Percentiles rank a stretch among this genome's conserved stretches.
phyloP scores from a whole-genome alignment of 2,113 vertebrate species.

The Coptodon bakossiorum region DNA sequence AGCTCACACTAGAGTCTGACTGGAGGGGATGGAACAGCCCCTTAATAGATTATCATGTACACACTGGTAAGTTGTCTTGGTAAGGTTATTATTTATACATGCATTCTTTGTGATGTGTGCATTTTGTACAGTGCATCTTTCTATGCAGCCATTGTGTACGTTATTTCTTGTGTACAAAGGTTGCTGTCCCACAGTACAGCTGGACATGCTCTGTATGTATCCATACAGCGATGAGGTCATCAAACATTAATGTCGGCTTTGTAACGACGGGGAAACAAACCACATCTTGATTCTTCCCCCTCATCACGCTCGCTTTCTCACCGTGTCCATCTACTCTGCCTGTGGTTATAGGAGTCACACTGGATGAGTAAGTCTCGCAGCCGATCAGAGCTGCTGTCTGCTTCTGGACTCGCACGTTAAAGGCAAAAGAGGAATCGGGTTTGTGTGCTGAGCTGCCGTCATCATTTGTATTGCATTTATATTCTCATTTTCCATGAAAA shows the following conservation, averaged over 20 bases:
- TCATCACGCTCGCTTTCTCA: background rate
- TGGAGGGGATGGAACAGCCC: accelerated
- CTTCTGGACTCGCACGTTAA: background rate
- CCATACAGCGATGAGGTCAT: background rate
- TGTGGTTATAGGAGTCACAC: constrained; percentile 5
- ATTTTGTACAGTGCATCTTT: background rate
- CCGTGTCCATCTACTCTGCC: background rate
- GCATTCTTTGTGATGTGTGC: background rate
- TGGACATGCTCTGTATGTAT: background rate
- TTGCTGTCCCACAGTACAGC: background rate
- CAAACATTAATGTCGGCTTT: constrained; percentile 24
- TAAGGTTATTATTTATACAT: background rate
- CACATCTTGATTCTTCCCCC: background rate
- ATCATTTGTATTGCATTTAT: background rate
- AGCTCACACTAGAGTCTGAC: background rate
- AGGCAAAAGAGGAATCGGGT: background rate
- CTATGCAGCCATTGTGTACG: background rate
- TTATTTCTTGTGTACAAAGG: background rate
- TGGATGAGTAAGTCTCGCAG: constrained; percentile 1
- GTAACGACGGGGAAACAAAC: constrained; percentile 9
- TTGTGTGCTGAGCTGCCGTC: background rate
- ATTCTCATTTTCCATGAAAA: background rate
- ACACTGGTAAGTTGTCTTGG: background rate
- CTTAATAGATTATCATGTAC: background rate
- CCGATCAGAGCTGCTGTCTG: background rate